These are phyloP conservation scores for Megaceryle torquata DNA, from an alignment of 2,113 vertebrate genomes.

Conservation along the genomic window DNA sequence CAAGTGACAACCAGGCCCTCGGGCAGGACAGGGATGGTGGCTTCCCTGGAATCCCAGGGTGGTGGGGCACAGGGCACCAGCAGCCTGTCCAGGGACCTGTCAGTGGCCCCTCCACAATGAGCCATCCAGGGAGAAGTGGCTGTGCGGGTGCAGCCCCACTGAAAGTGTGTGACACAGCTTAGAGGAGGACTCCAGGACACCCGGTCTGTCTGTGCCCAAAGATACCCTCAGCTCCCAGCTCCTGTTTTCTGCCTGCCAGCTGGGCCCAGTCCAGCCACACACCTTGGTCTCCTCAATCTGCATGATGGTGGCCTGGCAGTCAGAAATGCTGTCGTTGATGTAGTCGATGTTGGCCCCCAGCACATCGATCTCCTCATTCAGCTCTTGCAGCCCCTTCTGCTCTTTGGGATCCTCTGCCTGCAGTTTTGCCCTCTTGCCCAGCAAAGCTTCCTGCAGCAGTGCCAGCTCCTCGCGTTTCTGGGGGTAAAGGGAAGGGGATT, in stretches of 20 bases:
- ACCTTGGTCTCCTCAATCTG: conserved; percentile 98
- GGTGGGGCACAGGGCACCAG: neutral
- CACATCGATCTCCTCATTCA: conserved; percentile 92
- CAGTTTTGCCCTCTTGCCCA: conserved; percentile 82
- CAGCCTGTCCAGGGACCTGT: neutral
- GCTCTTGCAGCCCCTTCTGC: conserved; percentile 87
- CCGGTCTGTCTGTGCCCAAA: neutral
- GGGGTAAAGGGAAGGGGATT: neutral
- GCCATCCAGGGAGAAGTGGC: neutral
- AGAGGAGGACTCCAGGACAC: neutral
- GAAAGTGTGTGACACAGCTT: neutral
- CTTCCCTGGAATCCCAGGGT: neutral
- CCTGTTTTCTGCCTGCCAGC: neutral
- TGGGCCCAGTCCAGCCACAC: neutral
- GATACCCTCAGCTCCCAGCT: neutral
- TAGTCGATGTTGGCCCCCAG: conserved; percentile 97
- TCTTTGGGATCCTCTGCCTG: conserved; percentile 84
- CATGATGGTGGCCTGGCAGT: conserved; percentile 96
- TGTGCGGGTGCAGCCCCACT: neutral
- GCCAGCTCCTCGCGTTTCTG: conserved; percentile 97
- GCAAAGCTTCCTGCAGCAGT: conserved; percentile 85
- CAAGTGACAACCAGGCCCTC: neutral
- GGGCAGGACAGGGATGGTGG: accelerated
- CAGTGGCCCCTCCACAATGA: neutral
- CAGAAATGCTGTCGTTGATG: conserved; percentile 93